These are phyloP conservation scores for Hydrozoanthus gracilis DNA, from an alignment of 92 coral and sea anemone genomes.

Conservation along the genomic window DNA sequence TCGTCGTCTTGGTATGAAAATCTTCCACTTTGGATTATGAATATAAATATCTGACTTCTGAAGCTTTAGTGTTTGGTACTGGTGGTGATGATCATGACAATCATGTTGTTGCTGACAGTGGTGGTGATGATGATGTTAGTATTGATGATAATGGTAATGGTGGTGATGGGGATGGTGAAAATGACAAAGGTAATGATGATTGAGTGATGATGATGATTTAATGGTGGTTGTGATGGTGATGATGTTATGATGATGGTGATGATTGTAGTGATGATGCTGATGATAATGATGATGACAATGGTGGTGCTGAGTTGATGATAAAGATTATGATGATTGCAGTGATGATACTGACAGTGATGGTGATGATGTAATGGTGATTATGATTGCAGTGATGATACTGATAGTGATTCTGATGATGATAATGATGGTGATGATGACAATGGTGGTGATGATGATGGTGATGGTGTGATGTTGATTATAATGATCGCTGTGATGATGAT, in stretches of 20 bases:
- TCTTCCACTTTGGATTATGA: not conserved
- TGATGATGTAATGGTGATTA: no score
- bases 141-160: not conserved
- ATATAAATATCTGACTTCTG: no score
- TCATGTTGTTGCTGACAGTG: not conserved
- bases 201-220: no score
- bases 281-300: not conserved
- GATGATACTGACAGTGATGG: no score
- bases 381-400: not conserved
- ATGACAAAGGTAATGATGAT: not conserved
- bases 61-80: not conserved
- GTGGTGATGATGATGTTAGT: not conserved
- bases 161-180: not conserved
- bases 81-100: not conserved
- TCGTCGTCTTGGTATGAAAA: conserved; percentile 83
- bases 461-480: no score
- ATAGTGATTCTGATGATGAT: no score
- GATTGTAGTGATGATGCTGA: no score
- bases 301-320: not conserved
- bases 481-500: no score
- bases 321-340: not conserved
- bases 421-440: no score
- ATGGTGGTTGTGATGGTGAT: no score
- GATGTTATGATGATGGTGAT: no score
- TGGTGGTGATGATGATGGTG: no score